Evolutionary conservation across 1,140 invertebrate genomes (phyloP), one percentile per base, ranked within the genome.

Genomic region (Panulirus ornatus): DNA sequence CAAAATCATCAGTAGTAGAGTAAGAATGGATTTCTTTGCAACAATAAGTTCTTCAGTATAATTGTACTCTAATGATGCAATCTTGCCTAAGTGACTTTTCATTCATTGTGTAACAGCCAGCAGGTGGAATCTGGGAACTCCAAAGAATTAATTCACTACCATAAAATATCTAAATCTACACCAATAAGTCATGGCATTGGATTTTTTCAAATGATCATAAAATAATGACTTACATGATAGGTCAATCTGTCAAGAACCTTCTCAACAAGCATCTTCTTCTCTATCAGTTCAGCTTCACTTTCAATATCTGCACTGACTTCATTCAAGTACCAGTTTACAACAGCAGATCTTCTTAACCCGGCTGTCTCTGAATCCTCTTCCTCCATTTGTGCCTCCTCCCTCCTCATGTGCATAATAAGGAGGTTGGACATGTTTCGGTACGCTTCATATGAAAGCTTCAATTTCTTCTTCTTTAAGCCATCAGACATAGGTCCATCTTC

Each of bases 251-350:
- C 97, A 79, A 99, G 96, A 88, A 99, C 97, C 95, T 99, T 99
- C 93, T 99, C 98, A n/a, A 98, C 96, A 3, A 99, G 94, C 30
- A 95, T 95, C 94, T 99, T 99, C 93, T 96, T 96, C 93, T 98
- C 97, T 22, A 99, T 93, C 3, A 99, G 94, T 93, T 99, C 98
- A 30, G 97, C 97, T 94, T 99, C 98, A 0, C 96, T 96, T 92
- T 99, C 98, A 91, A 99, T 97, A 92, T 98, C 96, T 93, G 96
- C 96, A 92, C 97, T 96, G 91, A 99, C 96, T 93, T 98, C 96
- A 93, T 97, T 96, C 73, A 99, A 94, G 94, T 99, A 99, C 99
- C 99, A 99, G 91, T 97, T 96, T 40, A 99, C 96, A 0, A 99
- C 94, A 86, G 98, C 97, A 92, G 96, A 97, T 92, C 97, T 96